Conservation (phyloP, 64 coral and sea anemone species). For the Exaiptasia diaphana region DNA sequence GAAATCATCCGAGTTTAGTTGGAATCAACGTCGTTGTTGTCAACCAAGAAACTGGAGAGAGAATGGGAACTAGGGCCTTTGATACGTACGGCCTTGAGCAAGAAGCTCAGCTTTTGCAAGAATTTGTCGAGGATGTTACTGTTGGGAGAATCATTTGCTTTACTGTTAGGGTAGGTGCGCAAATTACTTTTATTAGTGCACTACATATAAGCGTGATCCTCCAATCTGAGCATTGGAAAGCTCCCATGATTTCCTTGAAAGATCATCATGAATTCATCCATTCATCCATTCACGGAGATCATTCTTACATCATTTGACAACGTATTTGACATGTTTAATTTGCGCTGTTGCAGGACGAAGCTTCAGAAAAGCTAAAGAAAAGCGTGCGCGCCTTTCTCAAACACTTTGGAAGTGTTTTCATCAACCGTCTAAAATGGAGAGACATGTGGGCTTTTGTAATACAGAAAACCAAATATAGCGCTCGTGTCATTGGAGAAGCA, state of each 20-base stretch:
- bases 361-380: conserved; percentile 20
- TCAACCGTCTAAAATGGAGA: conserved; percentile 63
- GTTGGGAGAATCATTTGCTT: conserved; percentile 82
- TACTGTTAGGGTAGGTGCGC: conserved; percentile 71
- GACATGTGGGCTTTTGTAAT: conserved; percentile 78
- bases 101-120: conserved; percentile 52
- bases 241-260: too few species aligned
- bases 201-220: too few species aligned
- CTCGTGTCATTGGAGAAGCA: conserved; percentile 57
- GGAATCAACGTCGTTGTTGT: conserved; percentile 77
- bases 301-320: too few species aligned
- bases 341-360: conserved; percentile 56
- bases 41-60: conserved; percentile 59
- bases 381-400: conserved; percentile 36
- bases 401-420: conserved; percentile 61
- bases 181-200: too few species aligned
- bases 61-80: conserved; percentile 54
- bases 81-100: conserved; percentile 45
- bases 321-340: neutral
- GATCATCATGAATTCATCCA: too few species aligned
- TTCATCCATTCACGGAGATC: too few species aligned
- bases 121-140: conserved; percentile 29
- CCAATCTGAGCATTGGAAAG: too few species aligned
- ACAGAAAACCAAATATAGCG: conserved; percentile 33
- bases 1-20: neutral